phyloP scores from a whole-genome alignment of 2,888 invertebrate genomes.

The Acrobasis consociella region DNA sequence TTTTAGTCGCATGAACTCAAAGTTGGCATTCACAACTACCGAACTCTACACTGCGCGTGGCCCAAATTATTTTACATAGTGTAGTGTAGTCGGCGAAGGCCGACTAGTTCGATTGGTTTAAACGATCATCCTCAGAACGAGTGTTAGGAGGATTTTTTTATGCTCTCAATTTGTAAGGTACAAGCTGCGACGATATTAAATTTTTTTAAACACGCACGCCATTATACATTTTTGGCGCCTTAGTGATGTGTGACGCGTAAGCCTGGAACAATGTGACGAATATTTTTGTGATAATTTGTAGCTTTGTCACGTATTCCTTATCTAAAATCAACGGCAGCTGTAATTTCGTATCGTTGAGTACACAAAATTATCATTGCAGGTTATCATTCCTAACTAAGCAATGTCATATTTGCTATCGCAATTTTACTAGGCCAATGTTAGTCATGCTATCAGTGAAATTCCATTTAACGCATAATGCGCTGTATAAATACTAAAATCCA shows the following conservation, averaged over 20 bases:
- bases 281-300: not conserved
- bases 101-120: too few relatives aligned
- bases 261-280: not conserved
- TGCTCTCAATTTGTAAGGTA: too few relatives aligned
- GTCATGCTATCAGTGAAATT: slow-evolving; percentile 26
- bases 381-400: slow-evolving; percentile 41
- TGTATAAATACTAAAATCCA: not conserved
- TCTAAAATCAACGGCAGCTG: slow-evolving; percentile 14
- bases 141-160: too few relatives aligned
- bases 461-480: not conserved
- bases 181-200: too few relatives aligned
- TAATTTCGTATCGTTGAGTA: slow-evolving; percentile 20
- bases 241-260: not conserved
- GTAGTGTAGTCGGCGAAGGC: too few relatives aligned
- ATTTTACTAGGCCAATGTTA: slow-evolving; percentile 52
- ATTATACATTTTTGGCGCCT: not conserved
- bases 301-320: slow-evolving; percentile 16
- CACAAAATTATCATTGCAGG: slow-evolving; percentile 32
- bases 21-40: too few relatives aligned
- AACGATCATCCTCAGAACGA: too few relatives aligned
- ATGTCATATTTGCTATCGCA: slow-evolving; percentile 43
- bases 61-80: too few relatives aligned
- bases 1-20: too few relatives aligned
- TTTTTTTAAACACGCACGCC: not conserved
- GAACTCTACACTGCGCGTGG: too few relatives aligned